phyloP scores from a whole-genome alignment of 1,140 invertebrate genomes.

The Drosophila pruinosa region DNA sequence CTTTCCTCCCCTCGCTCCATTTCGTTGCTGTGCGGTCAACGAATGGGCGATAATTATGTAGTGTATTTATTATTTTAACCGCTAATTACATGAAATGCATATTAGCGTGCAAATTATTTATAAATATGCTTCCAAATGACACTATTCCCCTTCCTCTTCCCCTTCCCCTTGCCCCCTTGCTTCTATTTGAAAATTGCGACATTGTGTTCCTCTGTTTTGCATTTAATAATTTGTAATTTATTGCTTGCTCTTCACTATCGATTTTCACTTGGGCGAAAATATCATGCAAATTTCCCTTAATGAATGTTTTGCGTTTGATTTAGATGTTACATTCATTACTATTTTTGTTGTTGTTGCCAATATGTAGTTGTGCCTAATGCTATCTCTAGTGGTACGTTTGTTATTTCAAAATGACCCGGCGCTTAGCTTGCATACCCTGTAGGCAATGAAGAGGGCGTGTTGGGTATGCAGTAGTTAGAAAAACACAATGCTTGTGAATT shows the following conservation, averaged over 20 bases:
- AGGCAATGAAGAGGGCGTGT: not conserved
- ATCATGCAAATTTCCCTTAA: slow-evolving; percentile 60
- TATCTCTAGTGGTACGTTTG: slow-evolving; percentile 2
- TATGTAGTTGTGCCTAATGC: not conserved
- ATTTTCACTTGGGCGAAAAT: slow-evolving; percentile 51
- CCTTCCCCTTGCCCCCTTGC: not conserved
- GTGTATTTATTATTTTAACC: slow-evolving; percentile 81
- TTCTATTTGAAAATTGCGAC: slow-evolving; percentile 15
- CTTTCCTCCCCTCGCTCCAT: not conserved
- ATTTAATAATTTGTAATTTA: slow-evolving; percentile 64
- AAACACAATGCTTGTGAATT: no score
- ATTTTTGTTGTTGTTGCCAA: not conserved
- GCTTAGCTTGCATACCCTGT: slow-evolving; percentile 1
- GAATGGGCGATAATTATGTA: slow-evolving; percentile 78
- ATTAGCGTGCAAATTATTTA: slow-evolving; percentile 80
- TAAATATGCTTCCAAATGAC: slow-evolving; percentile 73
- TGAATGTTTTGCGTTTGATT: slow-evolving; percentile 63
- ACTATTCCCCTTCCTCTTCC: not conserved
- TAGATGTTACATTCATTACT: slow-evolving; percentile 45
- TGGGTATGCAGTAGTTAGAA: no score
- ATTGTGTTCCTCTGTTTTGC: slow-evolving; percentile 27
- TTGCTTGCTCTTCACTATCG: slow-evolving; percentile 53
- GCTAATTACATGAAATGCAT: slow-evolving; percentile 81
- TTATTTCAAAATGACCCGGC: not conserved
- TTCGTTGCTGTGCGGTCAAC: slow-evolving; percentile 57